Evolutionary conservation across 2,113 vertebrate species (phyloP).

Genomic region (Antechinus flavipes): DNA sequence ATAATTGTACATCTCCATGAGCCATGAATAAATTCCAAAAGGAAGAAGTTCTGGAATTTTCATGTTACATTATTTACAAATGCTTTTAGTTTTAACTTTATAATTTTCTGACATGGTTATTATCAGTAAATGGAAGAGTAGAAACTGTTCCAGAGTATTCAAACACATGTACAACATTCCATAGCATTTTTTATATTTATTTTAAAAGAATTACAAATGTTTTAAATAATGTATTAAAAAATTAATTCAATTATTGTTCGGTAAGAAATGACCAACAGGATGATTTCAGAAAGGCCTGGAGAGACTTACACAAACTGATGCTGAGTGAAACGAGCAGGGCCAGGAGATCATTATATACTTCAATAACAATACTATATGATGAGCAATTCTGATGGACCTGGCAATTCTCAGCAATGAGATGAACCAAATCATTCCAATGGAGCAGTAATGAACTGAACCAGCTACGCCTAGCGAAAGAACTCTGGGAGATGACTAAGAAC

Average conservation of each 20-base stretch:
- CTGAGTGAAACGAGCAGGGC: no score
- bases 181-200: conserved; percentile 14
- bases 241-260: neutral
- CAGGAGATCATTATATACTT: no score
- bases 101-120: neutral
- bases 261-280: no score
- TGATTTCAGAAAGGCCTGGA: no score
- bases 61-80: neutral
- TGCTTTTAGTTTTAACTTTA: neutral
- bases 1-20: accelerated
- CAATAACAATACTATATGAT: no score
- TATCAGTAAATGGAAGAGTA: neutral
- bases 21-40: neutral
- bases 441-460: no score
- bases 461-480: no score
- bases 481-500: no score
- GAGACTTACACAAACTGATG: no score
- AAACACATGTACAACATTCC: conserved; percentile 15
- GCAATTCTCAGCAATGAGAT: no score
- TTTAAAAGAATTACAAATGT: neutral
- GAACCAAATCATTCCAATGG: no score
- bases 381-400: no score
- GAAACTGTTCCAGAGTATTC: neutral
- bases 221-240: neutral
- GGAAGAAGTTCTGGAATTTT: accelerated